Conservation (phyloP, 30 jellyfish, hydroid and myxozoan species). For the Cassiopea andromeda region DNA sequence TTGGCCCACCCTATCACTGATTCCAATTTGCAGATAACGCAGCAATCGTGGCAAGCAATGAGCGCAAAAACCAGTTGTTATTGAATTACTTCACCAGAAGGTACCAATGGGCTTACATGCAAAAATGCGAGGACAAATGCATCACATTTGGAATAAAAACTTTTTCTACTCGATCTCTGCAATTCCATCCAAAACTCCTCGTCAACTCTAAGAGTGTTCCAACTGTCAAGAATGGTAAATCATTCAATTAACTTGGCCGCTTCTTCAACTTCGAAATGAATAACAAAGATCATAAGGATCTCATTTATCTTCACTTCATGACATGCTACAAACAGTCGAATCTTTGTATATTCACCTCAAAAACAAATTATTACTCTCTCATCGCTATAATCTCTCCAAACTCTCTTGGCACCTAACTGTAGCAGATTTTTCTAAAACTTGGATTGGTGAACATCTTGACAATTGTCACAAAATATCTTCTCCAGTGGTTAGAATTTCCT, state of each 20-base stretch:
- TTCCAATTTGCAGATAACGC: neutral
- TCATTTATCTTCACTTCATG: too few species aligned
- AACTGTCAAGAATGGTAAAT: neutral
- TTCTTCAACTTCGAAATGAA: neutral
- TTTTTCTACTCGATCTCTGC: neutral
- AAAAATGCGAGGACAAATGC: neutral
- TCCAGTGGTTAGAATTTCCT: neutral
- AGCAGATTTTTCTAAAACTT: neutral
- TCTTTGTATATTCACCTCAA: neutral
- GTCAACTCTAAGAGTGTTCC: neutral
- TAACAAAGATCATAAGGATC: too few species aligned
- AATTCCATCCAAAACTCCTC: neutral
- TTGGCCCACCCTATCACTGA: neutral
- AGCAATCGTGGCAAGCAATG: neutral
- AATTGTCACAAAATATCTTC: neutral
- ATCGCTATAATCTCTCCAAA: neutral
- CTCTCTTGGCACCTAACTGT: conserved; percentile 2
- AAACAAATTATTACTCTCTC: neutral
- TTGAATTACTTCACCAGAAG: neutral
- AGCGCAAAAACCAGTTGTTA: neutral
- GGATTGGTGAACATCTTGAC: neutral
- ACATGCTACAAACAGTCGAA: too few species aligned
- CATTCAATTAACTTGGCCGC: neutral
- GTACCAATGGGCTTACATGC: neutral
- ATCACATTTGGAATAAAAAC: neutral